Percentiles rank a stretch among this genome's conserved stretches.
These are phyloP conservation scores for Zosterops borbonicus DNA, from an alignment of 2,113 vertebrate genomes.

Conservation along the genomic window DNA sequence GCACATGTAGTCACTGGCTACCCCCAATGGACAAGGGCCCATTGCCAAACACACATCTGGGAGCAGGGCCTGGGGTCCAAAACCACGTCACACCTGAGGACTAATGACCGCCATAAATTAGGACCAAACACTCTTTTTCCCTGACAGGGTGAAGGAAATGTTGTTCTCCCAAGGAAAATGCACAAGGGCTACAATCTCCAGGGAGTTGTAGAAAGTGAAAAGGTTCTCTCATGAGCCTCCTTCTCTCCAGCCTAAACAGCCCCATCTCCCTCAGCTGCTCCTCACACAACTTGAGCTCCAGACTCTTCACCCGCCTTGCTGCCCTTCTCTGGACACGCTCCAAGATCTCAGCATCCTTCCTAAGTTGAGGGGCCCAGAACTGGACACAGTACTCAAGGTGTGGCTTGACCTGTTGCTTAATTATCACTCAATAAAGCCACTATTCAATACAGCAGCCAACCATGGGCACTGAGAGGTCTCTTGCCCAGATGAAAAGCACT, in stretches of 20 bases:
- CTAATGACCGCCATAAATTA: accelerated
- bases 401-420: not conserved
- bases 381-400: not conserved
- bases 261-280: not conserved
- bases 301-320: not conserved
- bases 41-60: accelerated
- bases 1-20: not conserved
- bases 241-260: not conserved
- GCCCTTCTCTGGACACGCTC: not conserved
- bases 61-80: not conserved
- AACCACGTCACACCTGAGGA: accelerated
- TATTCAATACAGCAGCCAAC: not conserved
- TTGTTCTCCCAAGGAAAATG: not conserved
- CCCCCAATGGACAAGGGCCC: accelerated
- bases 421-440: not conserved
- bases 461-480: not conserved
- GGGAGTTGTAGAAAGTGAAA: too few species aligned
- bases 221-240: not conserved
- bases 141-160: not conserved
- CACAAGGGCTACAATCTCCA: not conserved
- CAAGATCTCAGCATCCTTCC: not conserved
- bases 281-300: not conserved
- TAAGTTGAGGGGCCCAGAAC: not conserved
- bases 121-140: not conserved
- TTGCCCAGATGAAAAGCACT: not conserved